Base-by-base conservation (phyloP, 2,888 invertebrate species). In the Octonoba sinensis region DNA sequence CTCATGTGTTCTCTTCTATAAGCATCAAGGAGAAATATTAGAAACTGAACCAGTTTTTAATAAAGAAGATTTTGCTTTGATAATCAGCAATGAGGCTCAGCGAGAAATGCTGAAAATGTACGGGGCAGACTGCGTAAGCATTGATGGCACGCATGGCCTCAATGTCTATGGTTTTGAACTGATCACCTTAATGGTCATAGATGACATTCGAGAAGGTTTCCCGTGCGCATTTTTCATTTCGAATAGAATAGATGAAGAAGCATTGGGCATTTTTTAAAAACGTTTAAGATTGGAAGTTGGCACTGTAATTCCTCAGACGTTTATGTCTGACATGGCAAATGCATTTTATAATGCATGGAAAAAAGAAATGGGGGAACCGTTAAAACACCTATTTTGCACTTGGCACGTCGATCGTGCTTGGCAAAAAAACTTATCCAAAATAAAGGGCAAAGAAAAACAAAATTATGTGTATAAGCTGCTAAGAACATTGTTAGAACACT, bases 251-350 rank as follows among this genome's bases (percentile, higher is more conserved):
- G 65, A 66, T 51, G 24, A 54, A 20, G 3, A 8, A 0, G 46
- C 22, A 3, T 13, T 70, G 13, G 16, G 36, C 24, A 3, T 56
- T 20, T 59, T 66, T 66, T 67, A 62, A 2, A 1, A 12, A 12
- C 3, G 4, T 16, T 15, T 79, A 1, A 54, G 60, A 54, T 20
- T 18, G 24, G 47, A 59, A 16, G 15, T 18, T 15, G 22, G 54
- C 0, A 27, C 0, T 3, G 12, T 73, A 3, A 11, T 16, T 0
- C 62, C 67, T 8, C 12, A 24, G 0, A n/a, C 59, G 20, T 82
- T 84, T 59, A 85, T 83, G 82, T 69, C 66, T 16, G 73, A 84
- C 67, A 65, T 83, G 64, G 82, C 18, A 12, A 22, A 72, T 13
- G 3, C 60, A 2, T 77, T 66, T 66, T 84, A 62, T 36, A 76